Evolutionary conservation across 2,888 invertebrate species (phyloP).

Genomic region (Romanomermis culicivorax): DNA sequence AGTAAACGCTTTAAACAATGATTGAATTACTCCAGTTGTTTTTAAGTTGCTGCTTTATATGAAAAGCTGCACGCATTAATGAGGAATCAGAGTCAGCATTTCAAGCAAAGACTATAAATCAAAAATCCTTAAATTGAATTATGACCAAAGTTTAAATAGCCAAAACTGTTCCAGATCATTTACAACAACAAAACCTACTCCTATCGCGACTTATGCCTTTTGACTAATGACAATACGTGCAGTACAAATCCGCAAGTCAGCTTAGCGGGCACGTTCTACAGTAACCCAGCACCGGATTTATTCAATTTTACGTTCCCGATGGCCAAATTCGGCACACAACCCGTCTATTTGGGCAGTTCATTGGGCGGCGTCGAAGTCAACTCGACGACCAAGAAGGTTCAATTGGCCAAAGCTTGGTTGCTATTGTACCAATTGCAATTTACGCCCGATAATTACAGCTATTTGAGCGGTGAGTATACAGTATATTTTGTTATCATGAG

Average conservation of each 20-base stretch:
- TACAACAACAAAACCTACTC: neutral
- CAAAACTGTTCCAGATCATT: neutral
- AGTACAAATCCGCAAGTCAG: neutral
- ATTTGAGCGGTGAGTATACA: constrained; percentile 22
- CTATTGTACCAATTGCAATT: constrained; percentile 27
- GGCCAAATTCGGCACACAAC: constrained; percentile 15
- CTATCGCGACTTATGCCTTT: constrained; percentile 1
- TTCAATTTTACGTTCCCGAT: constrained; percentile 26
- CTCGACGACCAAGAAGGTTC: neutral
- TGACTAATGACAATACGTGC: neutral
- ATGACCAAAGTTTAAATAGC: no score
- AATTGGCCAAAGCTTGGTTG: constrained; percentile 23
- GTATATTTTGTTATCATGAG: no score
- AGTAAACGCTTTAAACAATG: no score
- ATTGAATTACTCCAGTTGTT: no score
- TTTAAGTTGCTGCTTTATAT: no score
- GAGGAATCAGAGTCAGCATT: no score
- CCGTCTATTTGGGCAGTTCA: constrained; percentile 22
- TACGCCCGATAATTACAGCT: constrained; percentile 21
- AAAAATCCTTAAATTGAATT: no score
- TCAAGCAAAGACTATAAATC: no score
- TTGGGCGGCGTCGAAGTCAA: constrained; percentile 23
- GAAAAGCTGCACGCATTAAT: no score
- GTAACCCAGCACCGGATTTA: constrained; percentile 13
- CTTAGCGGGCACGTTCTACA: neutral